Percentiles rank a stretch among this genome's conserved stretches.
phyloP scores from a whole-genome alignment of 2,888 invertebrate species.

The Gibbula magus region DNA sequence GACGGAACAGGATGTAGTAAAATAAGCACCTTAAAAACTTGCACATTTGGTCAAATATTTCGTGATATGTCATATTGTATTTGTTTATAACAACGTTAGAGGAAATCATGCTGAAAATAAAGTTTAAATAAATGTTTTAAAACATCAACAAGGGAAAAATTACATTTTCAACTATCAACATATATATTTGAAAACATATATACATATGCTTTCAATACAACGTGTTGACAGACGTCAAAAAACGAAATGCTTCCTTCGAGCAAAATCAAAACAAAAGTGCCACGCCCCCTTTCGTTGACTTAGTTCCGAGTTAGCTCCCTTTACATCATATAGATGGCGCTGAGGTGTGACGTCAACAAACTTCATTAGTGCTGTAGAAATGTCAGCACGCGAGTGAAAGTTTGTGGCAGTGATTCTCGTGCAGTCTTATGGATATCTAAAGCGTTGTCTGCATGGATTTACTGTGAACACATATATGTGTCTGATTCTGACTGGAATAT shows the following conservation, averaged over 20 bases:
- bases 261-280: slow-evolving; percentile 7
- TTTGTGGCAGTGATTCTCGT: background rate
- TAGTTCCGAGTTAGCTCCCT: slow-evolving; percentile 29
- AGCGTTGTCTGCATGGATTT: background rate
- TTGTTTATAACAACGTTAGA: no score
- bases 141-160: no score
- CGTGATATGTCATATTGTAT: no score
- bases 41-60: no score
- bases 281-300: background rate
- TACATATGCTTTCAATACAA: no score
- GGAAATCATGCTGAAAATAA: no score
- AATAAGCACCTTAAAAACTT: no score
- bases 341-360: slow-evolving; percentile 42
- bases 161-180: no score
- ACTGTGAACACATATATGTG: background rate
- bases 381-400: background rate
- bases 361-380: slow-evolving; percentile 28
- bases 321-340: slow-evolving; percentile 39
- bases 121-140: no score
- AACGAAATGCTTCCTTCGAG: background rate
- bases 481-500: background rate
- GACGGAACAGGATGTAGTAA: no score
- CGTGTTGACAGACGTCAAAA: no score
- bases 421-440: background rate
- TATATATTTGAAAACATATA: no score